Percentiles rank a stretch among this genome's conserved stretches.
Conservation (phyloP, 2,888 invertebrate genomes). For the Pyrrhosoma nymphula region DNA sequence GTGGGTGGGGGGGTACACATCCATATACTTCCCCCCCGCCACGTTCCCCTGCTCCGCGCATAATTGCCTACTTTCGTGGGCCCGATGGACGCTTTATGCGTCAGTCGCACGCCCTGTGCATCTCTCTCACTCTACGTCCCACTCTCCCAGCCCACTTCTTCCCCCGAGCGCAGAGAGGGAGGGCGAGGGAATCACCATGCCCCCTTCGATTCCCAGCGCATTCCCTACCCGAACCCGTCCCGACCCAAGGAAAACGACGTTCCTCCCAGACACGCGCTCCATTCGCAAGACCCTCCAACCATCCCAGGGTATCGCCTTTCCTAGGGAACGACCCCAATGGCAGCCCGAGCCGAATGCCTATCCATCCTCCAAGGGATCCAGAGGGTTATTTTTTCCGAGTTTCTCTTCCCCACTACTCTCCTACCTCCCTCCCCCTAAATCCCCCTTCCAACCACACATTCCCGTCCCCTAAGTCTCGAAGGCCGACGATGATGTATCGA, state of each 20-base stretch:
- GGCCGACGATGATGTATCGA: constrained; percentile 37
- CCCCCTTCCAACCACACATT: neutral
- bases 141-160: neutral
- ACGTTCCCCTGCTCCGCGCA: neutral
- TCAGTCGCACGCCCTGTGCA: constrained; percentile 40
- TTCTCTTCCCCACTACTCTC: neutral
- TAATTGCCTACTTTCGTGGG: constrained; percentile 50
- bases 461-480: neutral
- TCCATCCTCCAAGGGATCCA: neutral
- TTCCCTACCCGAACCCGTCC: neutral
- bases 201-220: neutral
- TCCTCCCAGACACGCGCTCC: neutral
- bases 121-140: neutral
- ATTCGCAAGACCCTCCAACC: neutral
- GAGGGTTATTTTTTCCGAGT: neutral
- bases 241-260: neutral
- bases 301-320: neutral
- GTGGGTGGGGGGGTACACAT: neutral
- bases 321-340: neutral
- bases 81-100: constrained; percentile 44
- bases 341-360: neutral
- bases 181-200: neutral
- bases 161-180: neutral
- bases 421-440: neutral
- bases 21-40: neutral